phyloP scores from a whole-genome alignment of 2,113 vertebrate genomes.

The Petromus typicus region DNA sequence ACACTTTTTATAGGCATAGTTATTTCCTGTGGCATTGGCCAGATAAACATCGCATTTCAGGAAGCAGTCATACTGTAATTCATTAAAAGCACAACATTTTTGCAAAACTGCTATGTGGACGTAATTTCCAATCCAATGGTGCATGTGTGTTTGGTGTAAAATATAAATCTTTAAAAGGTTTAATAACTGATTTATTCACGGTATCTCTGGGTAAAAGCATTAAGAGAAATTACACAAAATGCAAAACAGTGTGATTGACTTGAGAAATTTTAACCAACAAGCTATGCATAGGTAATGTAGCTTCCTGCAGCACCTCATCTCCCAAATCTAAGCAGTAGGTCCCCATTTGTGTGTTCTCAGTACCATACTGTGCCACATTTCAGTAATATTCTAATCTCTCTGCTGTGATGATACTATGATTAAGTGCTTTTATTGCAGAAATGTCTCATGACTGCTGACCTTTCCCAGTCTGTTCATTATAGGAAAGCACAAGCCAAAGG shows the following conservation, averaged over 20 bases:
- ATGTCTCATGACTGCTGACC: slow-evolving; percentile 58
- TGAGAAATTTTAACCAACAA: slow-evolving; percentile 32
- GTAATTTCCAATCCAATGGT: not conserved
- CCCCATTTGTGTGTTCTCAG: not conserved
- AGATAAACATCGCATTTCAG: not conserved
- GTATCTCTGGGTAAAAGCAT: not conserved
- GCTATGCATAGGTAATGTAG: not conserved
- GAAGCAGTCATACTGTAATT: slow-evolving; percentile 1
- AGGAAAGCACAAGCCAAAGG: slow-evolving; percentile 45
- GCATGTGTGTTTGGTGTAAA: not conserved
- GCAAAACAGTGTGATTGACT: slow-evolving; percentile 66
- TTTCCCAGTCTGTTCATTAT: slow-evolving; percentile 65
- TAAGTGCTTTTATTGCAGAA: slow-evolving; percentile 60
- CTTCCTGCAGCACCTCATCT: not conserved
- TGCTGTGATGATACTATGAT: slow-evolving; percentile 34
- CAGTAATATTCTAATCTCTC: slow-evolving; percentile 45
- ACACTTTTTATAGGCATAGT: not conserved
- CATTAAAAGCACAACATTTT: slow-evolving; percentile 15
- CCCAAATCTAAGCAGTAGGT: not conserved
- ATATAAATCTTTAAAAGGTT: slow-evolving; percentile 49
- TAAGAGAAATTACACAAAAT: slow-evolving; percentile 18
- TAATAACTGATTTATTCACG: not conserved
- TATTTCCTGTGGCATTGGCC: slow-evolving; percentile 41
- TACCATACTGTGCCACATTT: not conserved
- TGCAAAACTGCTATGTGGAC: not conserved